These are phyloP conservation scores for Zaprionus camerounensis DNA, from an alignment of 1,140 invertebrate species.

Conservation along the genomic window DNA sequence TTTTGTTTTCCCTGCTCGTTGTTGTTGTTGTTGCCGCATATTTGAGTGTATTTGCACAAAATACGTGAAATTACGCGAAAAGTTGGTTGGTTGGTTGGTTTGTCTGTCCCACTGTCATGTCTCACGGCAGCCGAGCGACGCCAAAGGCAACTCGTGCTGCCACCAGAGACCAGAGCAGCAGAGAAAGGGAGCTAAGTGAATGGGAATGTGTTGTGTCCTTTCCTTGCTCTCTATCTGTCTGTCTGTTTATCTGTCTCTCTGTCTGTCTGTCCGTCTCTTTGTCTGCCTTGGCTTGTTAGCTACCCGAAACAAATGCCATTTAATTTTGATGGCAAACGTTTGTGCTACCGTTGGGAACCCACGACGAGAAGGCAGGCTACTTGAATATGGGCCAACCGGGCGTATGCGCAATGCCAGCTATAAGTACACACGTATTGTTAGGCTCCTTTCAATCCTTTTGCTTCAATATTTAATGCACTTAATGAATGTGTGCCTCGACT, in stretches of 20 bases:
- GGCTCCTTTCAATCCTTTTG: conserved; percentile 5
- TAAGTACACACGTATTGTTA: conserved; percentile 15
- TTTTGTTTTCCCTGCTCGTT: conserved; percentile 31
- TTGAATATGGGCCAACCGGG: conserved; percentile 23
- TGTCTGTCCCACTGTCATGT: conserved; percentile 15
- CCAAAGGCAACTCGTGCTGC: conserved; percentile 43
- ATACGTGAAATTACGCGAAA: conserved; percentile 81
- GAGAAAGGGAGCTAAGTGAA: conserved; percentile 42
- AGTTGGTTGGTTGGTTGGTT: conserved; percentile 41
- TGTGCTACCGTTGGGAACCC: conserved; percentile 46
- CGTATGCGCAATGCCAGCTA: conserved; percentile 55
- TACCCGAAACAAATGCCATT: conserved; percentile 64
- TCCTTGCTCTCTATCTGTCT: neutral
- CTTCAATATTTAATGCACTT: conserved; percentile 23
- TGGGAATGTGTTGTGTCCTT: conserved; percentile 24
- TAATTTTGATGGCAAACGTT: conserved; percentile 68
- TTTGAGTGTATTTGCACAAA: conserved; percentile 79
- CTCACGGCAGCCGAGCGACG: conserved; percentile 37
- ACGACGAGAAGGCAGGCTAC: neutral
- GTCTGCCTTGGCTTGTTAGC: conserved; percentile 30
- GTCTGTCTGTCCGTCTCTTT: conserved; percentile 34
- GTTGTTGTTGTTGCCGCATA: conserved; percentile 60
- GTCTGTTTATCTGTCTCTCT: neutral
- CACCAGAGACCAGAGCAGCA: conserved; percentile 25
- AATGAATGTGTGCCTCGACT: conserved; percentile 2